Percentiles rank a stretch among this genome's conserved stretches.
Evolutionary conservation across 1,140 invertebrate genomes (phyloP).

Genomic region (Patella vulgata): DNA sequence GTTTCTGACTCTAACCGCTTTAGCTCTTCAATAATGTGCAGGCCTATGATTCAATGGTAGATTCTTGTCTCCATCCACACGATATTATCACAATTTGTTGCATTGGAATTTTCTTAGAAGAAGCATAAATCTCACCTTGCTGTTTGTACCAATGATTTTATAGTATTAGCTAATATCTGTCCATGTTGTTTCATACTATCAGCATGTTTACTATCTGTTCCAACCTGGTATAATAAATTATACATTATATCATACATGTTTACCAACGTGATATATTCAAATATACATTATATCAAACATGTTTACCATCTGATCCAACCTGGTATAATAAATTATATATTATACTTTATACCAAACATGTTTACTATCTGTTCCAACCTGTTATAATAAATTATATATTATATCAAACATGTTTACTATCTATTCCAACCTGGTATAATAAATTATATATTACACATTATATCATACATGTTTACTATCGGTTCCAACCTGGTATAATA

Average conservation of each 20-base stretch:
- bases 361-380: conserved; percentile 55
- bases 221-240: conserved; percentile 45
- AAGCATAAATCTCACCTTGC: conserved; percentile 51
- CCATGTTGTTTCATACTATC: conserved; percentile 57
- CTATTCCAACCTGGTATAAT: conserved; percentile 24
- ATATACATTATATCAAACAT: neutral
- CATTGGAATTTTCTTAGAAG: no score
- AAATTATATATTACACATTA: neutral
- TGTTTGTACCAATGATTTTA: conserved; percentile 56
- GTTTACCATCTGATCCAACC: neutral
- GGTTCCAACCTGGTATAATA: neutral
- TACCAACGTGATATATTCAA: neutral
- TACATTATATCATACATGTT: neutral
- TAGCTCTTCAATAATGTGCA: no score
- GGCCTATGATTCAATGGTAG: no score
- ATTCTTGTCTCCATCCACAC: no score
- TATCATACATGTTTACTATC: neutral
- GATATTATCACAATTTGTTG: no score
- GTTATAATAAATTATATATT: conserved; percentile 16
- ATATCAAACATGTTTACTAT: conserved; percentile 12
- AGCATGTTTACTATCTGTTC: conserved; percentile 50
- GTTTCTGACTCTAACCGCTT: no score
- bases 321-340: neutral
- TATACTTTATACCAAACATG: conserved; percentile 27
- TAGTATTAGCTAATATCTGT: conserved; percentile 48